Evolutionary conservation across 2,888 invertebrate species (phyloP).

Genomic region (Ectobius pallidus): DNA sequence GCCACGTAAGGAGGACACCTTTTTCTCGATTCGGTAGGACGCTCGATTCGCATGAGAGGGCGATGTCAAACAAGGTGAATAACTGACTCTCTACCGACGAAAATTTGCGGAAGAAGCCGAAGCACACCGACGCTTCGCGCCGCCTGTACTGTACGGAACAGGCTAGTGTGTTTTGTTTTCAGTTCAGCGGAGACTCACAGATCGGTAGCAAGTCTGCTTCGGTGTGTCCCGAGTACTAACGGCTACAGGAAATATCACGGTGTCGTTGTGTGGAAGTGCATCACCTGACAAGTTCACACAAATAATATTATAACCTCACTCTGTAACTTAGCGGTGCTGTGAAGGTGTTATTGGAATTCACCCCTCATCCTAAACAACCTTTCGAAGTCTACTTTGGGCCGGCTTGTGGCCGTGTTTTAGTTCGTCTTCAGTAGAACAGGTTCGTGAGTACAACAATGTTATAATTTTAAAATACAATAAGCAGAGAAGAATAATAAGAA

Average conservation of each 20-base stretch:
- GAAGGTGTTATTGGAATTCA: too few species aligned
- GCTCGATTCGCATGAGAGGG: slow-evolving; percentile 13
- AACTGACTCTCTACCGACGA: slow-evolving; percentile 5
- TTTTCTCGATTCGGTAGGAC: neutral
- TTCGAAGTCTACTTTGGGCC: neutral
- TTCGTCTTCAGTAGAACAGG: slow-evolving; percentile 12
- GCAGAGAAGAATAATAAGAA: too few species aligned
- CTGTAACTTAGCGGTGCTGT: too few species aligned
- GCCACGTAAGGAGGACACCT: neutral
- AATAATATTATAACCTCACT: too few species aligned
- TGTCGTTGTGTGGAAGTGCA: too few species aligned
- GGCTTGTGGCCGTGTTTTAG: neutral
- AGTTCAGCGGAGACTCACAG: slow-evolving; percentile 2
- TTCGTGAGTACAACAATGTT: neutral
- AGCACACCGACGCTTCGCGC: slow-evolving; percentile 5
- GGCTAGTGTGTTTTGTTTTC: neutral
- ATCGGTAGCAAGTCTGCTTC: neutral
- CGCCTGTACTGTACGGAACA: slow-evolving; percentile 1
- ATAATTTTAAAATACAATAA: too few species aligned
- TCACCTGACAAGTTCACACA: too few species aligned
- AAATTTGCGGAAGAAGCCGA: neutral
- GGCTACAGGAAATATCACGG: too few species aligned
- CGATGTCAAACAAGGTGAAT: slow-evolving; percentile 25
- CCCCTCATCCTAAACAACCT: too few species aligned
- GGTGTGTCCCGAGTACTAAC: too few species aligned